A percentile compares a stretch with the other conserved stretches of the same genome.
Conservation (phyloP, 1,140 invertebrate species). For the Megalonaias nervosa region DNA sequence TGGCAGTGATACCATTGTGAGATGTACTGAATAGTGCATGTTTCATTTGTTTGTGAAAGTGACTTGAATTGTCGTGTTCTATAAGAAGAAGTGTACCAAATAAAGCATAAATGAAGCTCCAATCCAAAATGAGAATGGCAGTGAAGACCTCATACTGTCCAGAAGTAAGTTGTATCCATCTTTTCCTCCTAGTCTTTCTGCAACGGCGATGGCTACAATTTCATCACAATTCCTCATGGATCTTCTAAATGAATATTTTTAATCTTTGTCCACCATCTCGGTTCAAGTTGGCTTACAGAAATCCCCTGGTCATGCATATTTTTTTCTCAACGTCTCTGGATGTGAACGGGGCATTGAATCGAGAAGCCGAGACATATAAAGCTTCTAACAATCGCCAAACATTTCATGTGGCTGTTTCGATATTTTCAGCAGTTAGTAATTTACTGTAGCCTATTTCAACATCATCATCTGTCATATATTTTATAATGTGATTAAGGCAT, state of each 20-base stretch:
- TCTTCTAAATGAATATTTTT: not conserved
- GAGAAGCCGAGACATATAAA: too few species aligned
- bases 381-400: too few species aligned
- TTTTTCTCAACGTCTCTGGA: too few species aligned
- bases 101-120: conserved; percentile 19
- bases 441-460: too few species aligned
- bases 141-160: conserved; percentile 1
- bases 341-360: too few species aligned
- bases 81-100: conserved; percentile 9
- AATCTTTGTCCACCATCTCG: too few species aligned
- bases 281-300: too few species aligned
- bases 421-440: too few species aligned
- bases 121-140: conserved; percentile 25
- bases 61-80: conserved; percentile 4
- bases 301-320: too few species aligned
- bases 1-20: not conserved
- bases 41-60: conserved; percentile 20
- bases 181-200: conserved; percentile 13
- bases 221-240: conserved; percentile 13
- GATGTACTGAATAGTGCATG: conserved; percentile 8
- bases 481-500: too few species aligned
- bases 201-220: conserved; percentile 5
- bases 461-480: too few species aligned
- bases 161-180: conserved; percentile 8
- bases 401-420: too few species aligned